Evolutionary conservation across 2,113 vertebrate species (phyloP).

Genomic region (Ceuthmochares aereus): DNA sequence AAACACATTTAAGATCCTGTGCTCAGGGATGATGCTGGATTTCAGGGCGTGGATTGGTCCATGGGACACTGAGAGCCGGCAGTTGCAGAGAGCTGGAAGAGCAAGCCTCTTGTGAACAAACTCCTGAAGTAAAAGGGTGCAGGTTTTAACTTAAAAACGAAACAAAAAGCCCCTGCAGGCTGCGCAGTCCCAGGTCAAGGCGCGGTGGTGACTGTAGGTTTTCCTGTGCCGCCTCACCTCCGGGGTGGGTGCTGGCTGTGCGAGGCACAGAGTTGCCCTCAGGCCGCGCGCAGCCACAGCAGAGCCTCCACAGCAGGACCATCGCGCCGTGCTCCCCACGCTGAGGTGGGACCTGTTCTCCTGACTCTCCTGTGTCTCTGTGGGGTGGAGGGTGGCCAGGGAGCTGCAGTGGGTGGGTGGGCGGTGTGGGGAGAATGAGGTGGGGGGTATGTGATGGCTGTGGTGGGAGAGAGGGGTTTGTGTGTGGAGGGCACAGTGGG

Average conservation of each 20-base stretch:
- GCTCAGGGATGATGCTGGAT: background rate
- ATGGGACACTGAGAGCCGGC: background rate
- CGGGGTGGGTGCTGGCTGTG: fast-evolving
- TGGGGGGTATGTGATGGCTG: background rate
- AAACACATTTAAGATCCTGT: background rate
- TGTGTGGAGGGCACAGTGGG: fast-evolving
- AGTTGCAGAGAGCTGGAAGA: background rate
- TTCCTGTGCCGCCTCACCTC: background rate
- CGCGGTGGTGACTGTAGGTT: background rate
- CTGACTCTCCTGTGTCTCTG: fast-evolving
- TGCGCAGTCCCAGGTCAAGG: fast-evolving
- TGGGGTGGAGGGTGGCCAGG: background rate
- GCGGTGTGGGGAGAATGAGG: background rate
- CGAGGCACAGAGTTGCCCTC: background rate
- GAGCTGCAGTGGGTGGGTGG: fast-evolving
- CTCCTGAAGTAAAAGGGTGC: background rate
- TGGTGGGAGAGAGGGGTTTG: background rate
- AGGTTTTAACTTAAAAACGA: background rate
- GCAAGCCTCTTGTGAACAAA: fast-evolving
- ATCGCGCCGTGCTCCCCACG: fast-evolving
- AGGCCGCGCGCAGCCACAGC: fast-evolving
- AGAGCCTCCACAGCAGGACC: fast-evolving
- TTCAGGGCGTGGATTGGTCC: background rate
- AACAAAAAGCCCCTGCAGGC: background rate
- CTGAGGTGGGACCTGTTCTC: background rate